phyloP scores from a whole-genome alignment of 2,113 vertebrate species.

The Dermatemys mawii region DNA sequence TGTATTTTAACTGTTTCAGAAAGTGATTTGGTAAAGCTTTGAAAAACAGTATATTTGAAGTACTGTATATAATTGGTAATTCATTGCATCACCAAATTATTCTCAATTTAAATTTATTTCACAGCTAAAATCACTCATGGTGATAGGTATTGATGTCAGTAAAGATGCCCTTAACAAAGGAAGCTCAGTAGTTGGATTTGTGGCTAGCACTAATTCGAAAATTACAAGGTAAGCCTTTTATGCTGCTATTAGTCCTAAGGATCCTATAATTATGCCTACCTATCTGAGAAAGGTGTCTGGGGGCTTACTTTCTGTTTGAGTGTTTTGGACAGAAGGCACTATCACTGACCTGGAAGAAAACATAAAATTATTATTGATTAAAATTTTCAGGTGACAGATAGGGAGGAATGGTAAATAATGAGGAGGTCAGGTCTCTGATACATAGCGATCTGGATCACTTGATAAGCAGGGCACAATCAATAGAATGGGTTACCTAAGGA shows the following conservation, averaged over 20 bases:
- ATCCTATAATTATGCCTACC: not conserved
- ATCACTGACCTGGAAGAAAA: not conserved
- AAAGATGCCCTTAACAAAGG: slow-evolving; percentile 58
- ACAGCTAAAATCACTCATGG: slow-evolving; percentile 71
- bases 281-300: slow-evolving; percentile 38
- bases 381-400: not conserved
- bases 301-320: slow-evolving; percentile 15
- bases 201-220: slow-evolving; percentile 72
- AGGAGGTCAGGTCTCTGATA: not conserved
- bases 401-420: not conserved
- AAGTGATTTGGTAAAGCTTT: not conserved
- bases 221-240: slow-evolving; percentile 72
- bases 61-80: not conserved
- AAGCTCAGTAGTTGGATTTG: slow-evolving; percentile 62
- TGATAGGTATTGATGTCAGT: slow-evolving; percentile 61
- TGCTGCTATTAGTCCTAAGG: not conserved
- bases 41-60: not conserved
- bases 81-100: not conserved
- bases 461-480: not conserved
- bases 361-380: not conserved
- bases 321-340: not conserved
- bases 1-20: not conserved
- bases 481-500: no score
- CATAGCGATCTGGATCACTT: not conserved
- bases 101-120: slow-evolving; percentile 27